Conservation (phyloP, 2,888 invertebrate species). For the Tineola bisselliella region DNA sequence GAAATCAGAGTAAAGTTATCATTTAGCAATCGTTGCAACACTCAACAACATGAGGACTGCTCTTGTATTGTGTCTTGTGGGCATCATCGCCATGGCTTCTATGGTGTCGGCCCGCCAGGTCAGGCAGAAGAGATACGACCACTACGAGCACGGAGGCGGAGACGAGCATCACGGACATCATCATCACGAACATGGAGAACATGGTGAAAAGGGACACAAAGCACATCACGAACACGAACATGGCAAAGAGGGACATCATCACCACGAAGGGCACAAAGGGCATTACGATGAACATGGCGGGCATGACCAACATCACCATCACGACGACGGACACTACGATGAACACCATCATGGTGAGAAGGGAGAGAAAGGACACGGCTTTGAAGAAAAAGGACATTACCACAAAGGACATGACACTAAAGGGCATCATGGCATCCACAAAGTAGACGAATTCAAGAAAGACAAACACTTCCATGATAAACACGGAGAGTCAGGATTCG, state of each 20-base stretch:
- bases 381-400: constrained; percentile 72
- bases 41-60: constrained; percentile 42
- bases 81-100: constrained; percentile 46
- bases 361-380: constrained; percentile 68
- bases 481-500: constrained; percentile 82
- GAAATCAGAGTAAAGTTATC: constrained; percentile 51
- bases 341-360: constrained; percentile 73
- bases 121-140: constrained; percentile 45
- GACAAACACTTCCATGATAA: constrained; percentile 89
- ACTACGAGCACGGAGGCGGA: constrained; percentile 68
- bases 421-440: constrained; percentile 85
- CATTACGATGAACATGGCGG: constrained; percentile 70
- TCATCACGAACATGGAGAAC: constrained; percentile 71
- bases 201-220: constrained; percentile 76
- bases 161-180: constrained; percentile 71
- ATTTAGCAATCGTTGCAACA: constrained; percentile 57
- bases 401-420: constrained; percentile 87
- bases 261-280: constrained; percentile 71
- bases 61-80: constrained; percentile 30
- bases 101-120: constrained; percentile 58
- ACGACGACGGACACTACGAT: constrained; percentile 73
- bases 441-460: constrained; percentile 85
- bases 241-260: constrained; percentile 76
- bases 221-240: constrained; percentile 72
- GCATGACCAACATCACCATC: constrained; percentile 71